These are phyloP conservation scores for Cyphomyrus plagiostoma DNA, from an alignment of 2,113 vertebrate species.

Conservation along the genomic window DNA sequence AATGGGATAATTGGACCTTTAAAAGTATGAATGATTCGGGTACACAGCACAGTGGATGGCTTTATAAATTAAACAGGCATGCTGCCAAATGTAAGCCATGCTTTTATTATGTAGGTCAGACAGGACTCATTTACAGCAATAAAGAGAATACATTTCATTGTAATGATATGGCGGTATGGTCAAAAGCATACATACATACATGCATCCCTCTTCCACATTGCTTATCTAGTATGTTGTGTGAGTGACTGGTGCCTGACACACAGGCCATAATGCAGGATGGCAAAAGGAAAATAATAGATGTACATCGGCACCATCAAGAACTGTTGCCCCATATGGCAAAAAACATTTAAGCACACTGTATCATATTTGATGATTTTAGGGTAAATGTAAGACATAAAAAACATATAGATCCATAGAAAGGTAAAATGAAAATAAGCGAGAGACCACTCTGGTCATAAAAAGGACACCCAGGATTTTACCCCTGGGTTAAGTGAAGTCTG, in stretches of 20 bases:
- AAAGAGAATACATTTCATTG: neutral
- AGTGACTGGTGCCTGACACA: neutral
- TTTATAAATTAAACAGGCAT: slow-evolving; percentile 15
- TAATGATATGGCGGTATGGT: neutral
- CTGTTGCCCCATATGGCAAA: neutral
- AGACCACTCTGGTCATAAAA: neutral
- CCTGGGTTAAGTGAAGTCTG: neutral
- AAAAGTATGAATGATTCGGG: neutral
- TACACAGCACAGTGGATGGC: neutral
- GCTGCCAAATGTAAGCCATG: neutral
- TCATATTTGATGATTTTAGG: neutral
- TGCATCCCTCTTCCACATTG: neutral
- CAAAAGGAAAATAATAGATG: neutral
- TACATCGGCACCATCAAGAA: neutral
- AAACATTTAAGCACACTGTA: neutral
- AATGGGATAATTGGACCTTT: slow-evolving; percentile 4
- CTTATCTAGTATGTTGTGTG: neutral
- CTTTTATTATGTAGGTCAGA: neutral
- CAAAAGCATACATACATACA: neutral
- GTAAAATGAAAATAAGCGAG: neutral
- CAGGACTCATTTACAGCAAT: neutral
- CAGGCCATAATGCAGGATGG: neutral
- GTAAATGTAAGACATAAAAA: neutral
- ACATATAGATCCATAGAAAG: neutral
- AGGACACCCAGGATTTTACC: neutral